phyloP scores from a whole-genome alignment of 2,113 vertebrate species.

The Lagenorhynchus albirostris region DNA sequence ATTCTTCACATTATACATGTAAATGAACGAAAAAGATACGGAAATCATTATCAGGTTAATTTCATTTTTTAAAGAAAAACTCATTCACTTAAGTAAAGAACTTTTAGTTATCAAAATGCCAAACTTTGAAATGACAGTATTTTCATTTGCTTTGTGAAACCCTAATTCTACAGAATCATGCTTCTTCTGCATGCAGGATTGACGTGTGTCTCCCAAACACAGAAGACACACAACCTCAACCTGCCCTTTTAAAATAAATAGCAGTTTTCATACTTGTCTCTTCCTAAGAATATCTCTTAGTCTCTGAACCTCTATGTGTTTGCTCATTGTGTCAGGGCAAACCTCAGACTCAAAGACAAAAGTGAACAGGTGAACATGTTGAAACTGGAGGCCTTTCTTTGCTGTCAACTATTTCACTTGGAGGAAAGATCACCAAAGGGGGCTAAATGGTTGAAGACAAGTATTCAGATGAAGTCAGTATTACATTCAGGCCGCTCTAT shows the following conservation, averaged over 20 bases:
- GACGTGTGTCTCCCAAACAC: neutral
- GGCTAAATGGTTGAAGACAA: conserved; percentile 19
- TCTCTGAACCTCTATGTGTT: neutral
- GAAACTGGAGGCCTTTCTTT: conserved; percentile 1
- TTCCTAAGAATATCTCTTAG: conserved; percentile 9
- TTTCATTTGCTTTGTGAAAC: conserved; percentile 17
- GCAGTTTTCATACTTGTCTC: neutral
- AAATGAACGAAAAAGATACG: neutral
- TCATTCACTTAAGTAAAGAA: conserved; percentile 11
- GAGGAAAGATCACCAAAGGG: conserved; percentile 11
- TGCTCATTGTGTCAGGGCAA: neutral
- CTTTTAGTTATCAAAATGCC: neutral
- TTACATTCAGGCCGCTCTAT: conserved; percentile 24
- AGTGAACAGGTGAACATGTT: neutral
- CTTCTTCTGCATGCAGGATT: neutral
- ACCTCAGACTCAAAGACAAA: neutral
- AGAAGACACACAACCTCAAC: neutral
- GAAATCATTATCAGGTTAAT: neutral
- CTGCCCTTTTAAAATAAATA: conserved; percentile 43
- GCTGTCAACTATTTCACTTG: conserved; percentile 39
- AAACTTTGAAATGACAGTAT: neutral
- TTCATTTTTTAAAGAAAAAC: neutral
- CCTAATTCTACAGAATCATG: neutral
- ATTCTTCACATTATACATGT: neutral
- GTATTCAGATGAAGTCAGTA: conserved; percentile 48